Conservation (phyloP, 2,797 vertebrate genomes). For the Acestrorhynchus altus region DNA sequence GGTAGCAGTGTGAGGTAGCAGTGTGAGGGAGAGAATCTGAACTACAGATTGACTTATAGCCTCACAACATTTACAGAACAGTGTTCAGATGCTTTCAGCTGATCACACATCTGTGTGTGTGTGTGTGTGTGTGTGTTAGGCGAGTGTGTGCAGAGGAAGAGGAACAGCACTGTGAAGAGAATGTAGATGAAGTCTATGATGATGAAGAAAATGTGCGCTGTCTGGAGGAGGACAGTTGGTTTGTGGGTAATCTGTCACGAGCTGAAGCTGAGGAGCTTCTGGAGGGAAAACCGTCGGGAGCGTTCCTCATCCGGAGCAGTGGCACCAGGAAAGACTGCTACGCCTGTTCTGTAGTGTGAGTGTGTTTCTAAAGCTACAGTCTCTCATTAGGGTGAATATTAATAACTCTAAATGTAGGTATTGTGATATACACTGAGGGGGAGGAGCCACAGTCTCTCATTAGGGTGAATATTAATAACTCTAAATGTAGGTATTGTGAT, state of each 20-base stretch:
- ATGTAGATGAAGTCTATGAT: conserved; percentile 41
- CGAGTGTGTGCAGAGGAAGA: conserved; percentile 91
- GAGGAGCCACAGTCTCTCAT: too few relatives aligned
- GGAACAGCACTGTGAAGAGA: conserved; percentile 80
- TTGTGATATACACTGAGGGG: too few relatives aligned
- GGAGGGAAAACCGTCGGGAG: conserved; percentile 88
- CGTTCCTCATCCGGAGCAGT: conserved; percentile 93
- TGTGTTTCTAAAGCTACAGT: background rate
- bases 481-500: too few relatives aligned
- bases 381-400: too few relatives aligned
- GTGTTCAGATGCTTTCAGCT: background rate
- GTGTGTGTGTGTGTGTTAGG: too few relatives aligned
- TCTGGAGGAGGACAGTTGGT: conserved; percentile 93
- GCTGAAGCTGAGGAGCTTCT: conserved; percentile 94
- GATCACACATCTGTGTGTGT: background rate
- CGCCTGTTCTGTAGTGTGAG: conserved; percentile 83
- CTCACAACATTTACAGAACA: too few relatives aligned
- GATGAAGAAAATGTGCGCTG: conserved; percentile 75
- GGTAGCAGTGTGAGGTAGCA: too few relatives aligned
- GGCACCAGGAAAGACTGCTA: conserved; percentile 86
- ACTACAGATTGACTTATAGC: too few relatives aligned
- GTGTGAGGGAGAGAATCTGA: too few relatives aligned
- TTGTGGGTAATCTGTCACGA: conserved; percentile 93
- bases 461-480: too few relatives aligned
- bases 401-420: too few relatives aligned